Evolutionary conservation across 2,888 invertebrate species (phyloP), one percentile per base, ranked within the genome.

Genomic region (Bombylius discolor): DNA sequence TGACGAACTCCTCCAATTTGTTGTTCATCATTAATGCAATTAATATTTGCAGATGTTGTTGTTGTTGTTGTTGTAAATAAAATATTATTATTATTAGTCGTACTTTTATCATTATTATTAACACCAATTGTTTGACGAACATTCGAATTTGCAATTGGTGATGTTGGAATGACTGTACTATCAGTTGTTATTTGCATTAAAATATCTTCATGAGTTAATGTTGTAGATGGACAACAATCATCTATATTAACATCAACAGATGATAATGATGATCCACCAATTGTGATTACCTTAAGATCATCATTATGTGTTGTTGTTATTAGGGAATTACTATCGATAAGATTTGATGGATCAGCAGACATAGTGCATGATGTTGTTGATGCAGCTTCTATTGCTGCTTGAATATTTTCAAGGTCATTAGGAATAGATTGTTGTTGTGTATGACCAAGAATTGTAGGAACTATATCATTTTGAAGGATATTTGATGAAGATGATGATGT

Each of bases 171-270:
- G 4, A 55, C 34, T 9, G 51, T 14, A 14, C 51, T 42, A 14
- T 55, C 51, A 33, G 49, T 12, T 42, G 47, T 51, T 7, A 47
- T 31, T 9, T 55, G 47, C 42, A 55, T 42, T 14, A 51, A 23
- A 14, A 55, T 51, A 46, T 49, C 45, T 44, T 46, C 33, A 49
- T 52, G 51, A 14, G 57, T 46, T 45, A 52, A 51, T 47, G 58
- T 53, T 49, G 53, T 53, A 42, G 58, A 53, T 51, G 58, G 48
- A 31, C 47, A 49, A 47, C 55, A 55, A 13, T 55, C 55, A 32
- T 55, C 55, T 12, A 55, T 51, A 42, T 11, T 11, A 11, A 42
- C 11, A 42, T 42, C 39, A 42, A 42, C 39, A 34, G 48, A 48
- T 48, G 48, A 48, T 48, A 48, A 48, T 48, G 53, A 7, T 14